phyloP scores from a whole-genome alignment of 2,113 vertebrate genomes.

The Brachypodius melanocephalos region DNA sequence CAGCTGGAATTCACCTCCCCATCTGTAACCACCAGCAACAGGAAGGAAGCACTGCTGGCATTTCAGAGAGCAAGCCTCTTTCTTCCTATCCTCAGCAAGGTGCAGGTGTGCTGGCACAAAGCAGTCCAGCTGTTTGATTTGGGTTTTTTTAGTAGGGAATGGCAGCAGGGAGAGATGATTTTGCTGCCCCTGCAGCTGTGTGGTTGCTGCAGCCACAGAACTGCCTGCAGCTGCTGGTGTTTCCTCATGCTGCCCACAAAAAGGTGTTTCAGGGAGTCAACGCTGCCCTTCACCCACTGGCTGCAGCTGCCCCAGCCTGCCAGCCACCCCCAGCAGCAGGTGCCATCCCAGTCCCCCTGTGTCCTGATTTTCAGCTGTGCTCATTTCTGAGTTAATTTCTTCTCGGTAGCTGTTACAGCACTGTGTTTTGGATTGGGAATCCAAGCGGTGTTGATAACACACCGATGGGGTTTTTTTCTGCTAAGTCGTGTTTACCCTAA shows the following conservation, averaged over 20 bases:
- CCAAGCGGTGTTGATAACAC: background rate
- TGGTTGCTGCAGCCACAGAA: background rate
- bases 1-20: background rate
- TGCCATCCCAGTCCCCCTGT: accelerated
- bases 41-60: background rate
- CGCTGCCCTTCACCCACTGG: accelerated
- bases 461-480: background rate
- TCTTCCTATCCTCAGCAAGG: background rate
- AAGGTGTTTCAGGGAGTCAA: background rate
- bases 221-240: background rate
- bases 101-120: background rate
- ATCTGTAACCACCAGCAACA: background rate
- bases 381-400: background rate
- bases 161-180: background rate
- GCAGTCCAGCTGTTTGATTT: background rate
- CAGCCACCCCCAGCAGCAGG: background rate
- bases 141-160: background rate
- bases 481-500: background rate
- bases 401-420: background rate
- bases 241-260: background rate
- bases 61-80: background rate
- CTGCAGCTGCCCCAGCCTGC: background rate
- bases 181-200: background rate
- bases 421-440: background rate
- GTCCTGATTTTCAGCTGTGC: background rate